Percentiles rank a stretch among this genome's conserved stretches.
These are phyloP conservation scores for Oreochromis aureus DNA, from an alignment of 2,113 vertebrate genomes.

Conservation along the genomic window DNA sequence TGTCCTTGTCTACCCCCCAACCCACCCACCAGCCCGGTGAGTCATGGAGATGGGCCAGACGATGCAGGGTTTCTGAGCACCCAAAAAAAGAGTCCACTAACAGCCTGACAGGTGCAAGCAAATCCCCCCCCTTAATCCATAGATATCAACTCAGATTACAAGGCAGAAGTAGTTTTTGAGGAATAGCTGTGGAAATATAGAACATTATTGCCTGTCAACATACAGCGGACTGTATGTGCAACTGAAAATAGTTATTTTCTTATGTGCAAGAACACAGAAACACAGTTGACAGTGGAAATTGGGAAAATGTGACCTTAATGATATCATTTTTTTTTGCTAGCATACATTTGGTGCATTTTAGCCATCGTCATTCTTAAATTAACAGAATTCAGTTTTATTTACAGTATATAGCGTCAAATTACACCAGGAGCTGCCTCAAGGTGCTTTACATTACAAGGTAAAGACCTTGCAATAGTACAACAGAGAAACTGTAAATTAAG, in stretches of 20 bases:
- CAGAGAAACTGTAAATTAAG: neutral
- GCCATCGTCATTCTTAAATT: neutral
- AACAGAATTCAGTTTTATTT: neutral
- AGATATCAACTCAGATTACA: slow-evolving; percentile 48
- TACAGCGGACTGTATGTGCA: neutral
- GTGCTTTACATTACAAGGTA: neutral
- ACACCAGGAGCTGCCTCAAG: neutral
- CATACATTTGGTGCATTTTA: neutral
- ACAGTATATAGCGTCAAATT: neutral
- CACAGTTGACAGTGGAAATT: neutral
- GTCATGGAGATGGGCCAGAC: neutral
- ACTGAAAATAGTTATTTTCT: neutral
- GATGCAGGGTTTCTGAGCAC: neutral
- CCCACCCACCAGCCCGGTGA: neutral
- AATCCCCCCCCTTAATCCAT: slow-evolving; percentile 41
- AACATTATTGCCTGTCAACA: neutral
- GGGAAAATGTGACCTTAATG: neutral
- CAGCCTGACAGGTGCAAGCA: slow-evolving; percentile 54
- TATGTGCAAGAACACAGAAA: neutral
- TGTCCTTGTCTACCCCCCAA: neutral
- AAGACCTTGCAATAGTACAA: neutral
- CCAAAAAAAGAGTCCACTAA: slow-evolving; percentile 43
- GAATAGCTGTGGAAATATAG: neutral
- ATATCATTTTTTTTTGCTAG: neutral
- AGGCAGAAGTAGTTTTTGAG: neutral